Evolutionary conservation across 2,888 invertebrate species (phyloP).

Genomic region (Oxytorus armatus): DNA sequence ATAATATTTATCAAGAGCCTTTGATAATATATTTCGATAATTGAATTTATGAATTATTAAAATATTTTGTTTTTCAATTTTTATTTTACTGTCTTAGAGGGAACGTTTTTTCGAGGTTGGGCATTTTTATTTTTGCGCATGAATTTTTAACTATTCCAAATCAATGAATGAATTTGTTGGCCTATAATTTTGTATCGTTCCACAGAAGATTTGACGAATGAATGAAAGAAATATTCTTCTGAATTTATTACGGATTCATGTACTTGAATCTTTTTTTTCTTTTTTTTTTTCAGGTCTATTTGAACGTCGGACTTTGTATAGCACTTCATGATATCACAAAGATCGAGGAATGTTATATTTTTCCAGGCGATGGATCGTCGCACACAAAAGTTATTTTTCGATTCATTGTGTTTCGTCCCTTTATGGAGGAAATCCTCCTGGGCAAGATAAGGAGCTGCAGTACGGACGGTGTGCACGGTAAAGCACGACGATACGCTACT

Average conservation of each 20-base stretch:
- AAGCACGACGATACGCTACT: slow-evolving; percentile 84
- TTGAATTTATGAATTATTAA: not conserved
- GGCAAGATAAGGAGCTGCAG: slow-evolving; percentile 97
- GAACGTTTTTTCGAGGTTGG: not conserved
- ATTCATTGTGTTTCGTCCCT: slow-evolving; percentile 97
- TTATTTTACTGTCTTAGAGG: not conserved
- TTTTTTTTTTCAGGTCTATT: slow-evolving; percentile 89
- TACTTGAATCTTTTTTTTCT: not conserved
- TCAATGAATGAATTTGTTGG: not conserved
- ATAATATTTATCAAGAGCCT: not conserved
- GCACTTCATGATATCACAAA: slow-evolving; percentile 95
- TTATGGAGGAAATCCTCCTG: slow-evolving; percentile 96
- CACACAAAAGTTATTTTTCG: slow-evolving; percentile 97
- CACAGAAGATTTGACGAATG: no score
- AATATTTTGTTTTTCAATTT: not conserved
- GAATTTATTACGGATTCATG: not conserved
- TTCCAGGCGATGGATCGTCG: slow-evolving; percentile 97
- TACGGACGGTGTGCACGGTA: slow-evolving; percentile 96
- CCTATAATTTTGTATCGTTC: not conserved
- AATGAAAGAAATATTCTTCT: no score
- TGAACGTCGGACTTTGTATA: slow-evolving; percentile 97
- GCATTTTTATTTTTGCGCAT: not conserved
- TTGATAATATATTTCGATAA: slow-evolving; percentile 8
- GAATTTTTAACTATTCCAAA: not conserved
- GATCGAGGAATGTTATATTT: slow-evolving; percentile 95